These are phyloP conservation scores for Aphidoletes aphidimyza DNA, from an alignment of 2,888 invertebrate species.

Conservation along the genomic window DNA sequence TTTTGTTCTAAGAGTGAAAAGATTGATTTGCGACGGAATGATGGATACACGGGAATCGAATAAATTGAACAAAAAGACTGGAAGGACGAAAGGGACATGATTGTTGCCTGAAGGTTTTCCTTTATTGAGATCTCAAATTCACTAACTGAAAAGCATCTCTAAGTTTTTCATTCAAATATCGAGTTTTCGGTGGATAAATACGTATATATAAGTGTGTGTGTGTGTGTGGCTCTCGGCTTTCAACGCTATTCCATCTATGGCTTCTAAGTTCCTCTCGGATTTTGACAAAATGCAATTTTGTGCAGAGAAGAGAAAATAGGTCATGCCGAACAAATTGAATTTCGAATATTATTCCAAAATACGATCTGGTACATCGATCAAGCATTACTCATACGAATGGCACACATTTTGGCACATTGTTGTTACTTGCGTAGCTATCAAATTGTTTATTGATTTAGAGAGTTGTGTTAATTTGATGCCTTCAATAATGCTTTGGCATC, in stretches of 20 bases:
- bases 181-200: not conserved
- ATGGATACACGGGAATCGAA: not conserved
- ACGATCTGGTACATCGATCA: slow-evolving; percentile 48
- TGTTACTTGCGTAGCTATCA: not conserved
- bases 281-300: not conserved
- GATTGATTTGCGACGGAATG: not conserved
- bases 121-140: not conserved
- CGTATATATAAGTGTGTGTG: too few relatives aligned
- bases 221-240: too few relatives aligned
- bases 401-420: not conserved
- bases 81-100: not conserved
- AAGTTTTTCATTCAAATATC: not conserved
- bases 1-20: not conserved
- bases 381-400: not conserved
- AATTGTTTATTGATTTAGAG: not conserved
- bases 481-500: too few relatives aligned
- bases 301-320: not conserved
- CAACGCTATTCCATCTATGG: not conserved
- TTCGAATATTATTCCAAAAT: not conserved
- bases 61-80: not conserved
- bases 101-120: slow-evolving; percentile 15
- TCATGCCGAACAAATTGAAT: slow-evolving; percentile 42
- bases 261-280: not conserved
- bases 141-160: not conserved
- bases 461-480: not conserved